These are phyloP conservation scores for Agrilus mali DNA, from an alignment of 2,888 invertebrate species.

Conservation along the genomic window DNA sequence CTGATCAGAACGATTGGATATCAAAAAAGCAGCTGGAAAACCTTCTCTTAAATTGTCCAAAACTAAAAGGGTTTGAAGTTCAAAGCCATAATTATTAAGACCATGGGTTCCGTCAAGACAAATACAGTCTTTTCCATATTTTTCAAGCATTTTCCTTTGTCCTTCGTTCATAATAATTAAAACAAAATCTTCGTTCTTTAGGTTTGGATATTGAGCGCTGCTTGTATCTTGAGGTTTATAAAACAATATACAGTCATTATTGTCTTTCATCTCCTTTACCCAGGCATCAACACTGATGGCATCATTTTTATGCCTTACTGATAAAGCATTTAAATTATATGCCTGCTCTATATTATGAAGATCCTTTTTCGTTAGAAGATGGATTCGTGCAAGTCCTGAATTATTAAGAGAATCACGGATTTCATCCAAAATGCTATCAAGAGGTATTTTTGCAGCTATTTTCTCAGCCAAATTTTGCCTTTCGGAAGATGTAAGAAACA, in stretches of 20 bases:
- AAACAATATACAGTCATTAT: constrained; percentile 11
- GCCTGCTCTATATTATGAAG: too few relatives aligned
- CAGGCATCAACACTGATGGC: too few relatives aligned
- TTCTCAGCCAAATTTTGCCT: too few relatives aligned
- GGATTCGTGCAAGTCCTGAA: too few relatives aligned
- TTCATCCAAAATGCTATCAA: too few relatives aligned
- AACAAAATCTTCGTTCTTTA: constrained; percentile 17
- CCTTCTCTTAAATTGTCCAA: constrained; percentile 16
- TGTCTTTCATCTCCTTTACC: too few relatives aligned
- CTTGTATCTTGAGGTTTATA: constrained; percentile 14
- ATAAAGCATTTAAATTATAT: too few relatives aligned
- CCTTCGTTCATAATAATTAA: constrained; percentile 17
- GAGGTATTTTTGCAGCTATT: too few relatives aligned
- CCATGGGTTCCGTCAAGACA: constrained; percentile 15
- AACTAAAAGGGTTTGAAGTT: constrained; percentile 13
- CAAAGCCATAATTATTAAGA: constrained; percentile 14
- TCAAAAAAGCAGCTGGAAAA: constrained; percentile 13
- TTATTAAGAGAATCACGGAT: too few relatives aligned
- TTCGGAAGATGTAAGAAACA: too few relatives aligned
- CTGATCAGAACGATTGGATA: constrained; percentile 14
- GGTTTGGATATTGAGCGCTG: constrained; percentile 8
- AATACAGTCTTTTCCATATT: constrained; percentile 12
- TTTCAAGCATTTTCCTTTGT: constrained; percentile 16
- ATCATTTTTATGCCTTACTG: too few relatives aligned
- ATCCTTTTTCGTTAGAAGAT: too few relatives aligned